phyloP scores from a whole-genome alignment of 2,797 vertebrate genomes.

The Enteromius argenteus region DNA sequence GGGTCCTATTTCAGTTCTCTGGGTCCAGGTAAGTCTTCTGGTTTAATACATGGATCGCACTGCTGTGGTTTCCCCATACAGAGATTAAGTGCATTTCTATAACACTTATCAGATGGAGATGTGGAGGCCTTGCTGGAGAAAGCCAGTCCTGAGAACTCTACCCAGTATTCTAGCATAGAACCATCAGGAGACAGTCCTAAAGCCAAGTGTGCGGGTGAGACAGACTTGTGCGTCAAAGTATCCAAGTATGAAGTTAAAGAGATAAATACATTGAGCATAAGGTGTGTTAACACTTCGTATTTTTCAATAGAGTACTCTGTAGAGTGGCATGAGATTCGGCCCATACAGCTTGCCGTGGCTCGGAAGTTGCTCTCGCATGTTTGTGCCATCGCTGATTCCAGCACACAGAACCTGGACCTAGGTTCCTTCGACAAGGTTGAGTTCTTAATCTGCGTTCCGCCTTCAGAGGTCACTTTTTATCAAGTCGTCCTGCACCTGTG shows the following conservation, averaged over 20 bases:
- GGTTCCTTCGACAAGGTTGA: constrained; percentile 96
- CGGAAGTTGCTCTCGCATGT: constrained; percentile 96
- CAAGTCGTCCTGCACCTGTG: constrained; percentile 92
- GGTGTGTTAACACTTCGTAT: background rate
- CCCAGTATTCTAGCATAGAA: constrained; percentile 78
- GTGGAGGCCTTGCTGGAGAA: constrained; percentile 89
- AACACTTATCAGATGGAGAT: constrained; percentile 83
- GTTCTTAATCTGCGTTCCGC: constrained; percentile 95
- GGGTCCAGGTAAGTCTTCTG: constrained; percentile 83
- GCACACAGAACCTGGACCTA: constrained; percentile 95
- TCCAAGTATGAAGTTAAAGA: background rate
- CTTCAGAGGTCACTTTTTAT: constrained; percentile 95
- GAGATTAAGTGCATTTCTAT: constrained; percentile 9
- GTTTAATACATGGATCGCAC: background rate
- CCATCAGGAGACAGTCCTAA: constrained; percentile 73
- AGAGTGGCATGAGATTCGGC: constrained; percentile 84
- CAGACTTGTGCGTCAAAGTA: background rate
- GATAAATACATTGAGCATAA: background rate
- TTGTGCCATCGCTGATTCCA: constrained; percentile 97
- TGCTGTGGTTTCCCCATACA: background rate
- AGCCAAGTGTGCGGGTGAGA: constrained; percentile 84
- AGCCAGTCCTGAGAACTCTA: constrained; percentile 80
- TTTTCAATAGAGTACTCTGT: constrained; percentile 80
- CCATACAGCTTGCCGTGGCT: constrained; percentile 94
- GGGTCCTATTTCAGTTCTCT: constrained; percentile 88